phyloP scores from a whole-genome alignment of 2,113 vertebrate genomes.

The Stegastes partitus region DNA sequence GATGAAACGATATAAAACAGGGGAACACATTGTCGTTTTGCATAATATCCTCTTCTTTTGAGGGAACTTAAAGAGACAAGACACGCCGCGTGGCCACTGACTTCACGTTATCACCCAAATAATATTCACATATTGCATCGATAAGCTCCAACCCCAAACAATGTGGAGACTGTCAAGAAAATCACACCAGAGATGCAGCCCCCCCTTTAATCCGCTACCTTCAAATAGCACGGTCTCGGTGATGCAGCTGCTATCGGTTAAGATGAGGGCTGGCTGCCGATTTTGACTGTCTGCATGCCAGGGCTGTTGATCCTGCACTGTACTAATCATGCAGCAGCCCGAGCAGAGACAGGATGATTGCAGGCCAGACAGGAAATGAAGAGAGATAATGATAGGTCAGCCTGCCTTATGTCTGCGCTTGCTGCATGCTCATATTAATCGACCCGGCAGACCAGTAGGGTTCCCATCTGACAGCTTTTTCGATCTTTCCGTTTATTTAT shows the following conservation, averaged over 20 bases:
- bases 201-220: conserved; percentile 21
- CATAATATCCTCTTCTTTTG: conserved; percentile 63
- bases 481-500: too few relatives aligned
- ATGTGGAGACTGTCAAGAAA: conserved; percentile 33
- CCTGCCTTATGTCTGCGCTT: conserved; percentile 64
- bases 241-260: conserved; percentile 76
- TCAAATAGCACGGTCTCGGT: conserved; percentile 40
- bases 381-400: conserved; percentile 80
- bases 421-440: conserved; percentile 66
- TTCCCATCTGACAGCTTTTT: conserved; percentile 46
- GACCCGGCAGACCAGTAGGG: conserved; percentile 69
- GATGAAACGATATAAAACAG: conserved; percentile 40
- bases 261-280: conserved; percentile 49
- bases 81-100: conserved; percentile 37
- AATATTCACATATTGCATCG: conserved; percentile 68
- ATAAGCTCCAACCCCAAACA: conserved; percentile 52
- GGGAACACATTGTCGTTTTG: conserved; percentile 57
- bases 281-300: conserved; percentile 57
- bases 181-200: conserved; percentile 29
- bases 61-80: conserved; percentile 40
- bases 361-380: conserved; percentile 81
- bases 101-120: conserved; percentile 38
- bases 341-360: conserved; percentile 79
- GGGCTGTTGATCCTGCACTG: conserved; percentile 71
- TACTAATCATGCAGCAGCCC: conserved; percentile 73